Conservation (phyloP, 2,888 invertebrate species). For the Clitarchus hookeri region DNA sequence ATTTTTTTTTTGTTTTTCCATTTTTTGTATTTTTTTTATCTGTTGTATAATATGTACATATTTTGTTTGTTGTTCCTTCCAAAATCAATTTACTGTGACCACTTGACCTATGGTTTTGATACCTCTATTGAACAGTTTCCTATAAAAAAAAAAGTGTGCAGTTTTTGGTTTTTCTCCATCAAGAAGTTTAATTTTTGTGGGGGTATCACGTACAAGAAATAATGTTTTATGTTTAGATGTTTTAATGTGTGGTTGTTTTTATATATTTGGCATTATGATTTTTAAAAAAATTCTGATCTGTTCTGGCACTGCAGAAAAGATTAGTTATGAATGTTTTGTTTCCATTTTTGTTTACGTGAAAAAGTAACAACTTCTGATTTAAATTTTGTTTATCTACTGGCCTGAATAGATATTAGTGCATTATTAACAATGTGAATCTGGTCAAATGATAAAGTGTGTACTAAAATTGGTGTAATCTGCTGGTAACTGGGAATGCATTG, state of each 20-base stretch:
- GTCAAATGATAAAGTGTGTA: background rate
- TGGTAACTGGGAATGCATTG: background rate
- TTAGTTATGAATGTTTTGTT: background rate
- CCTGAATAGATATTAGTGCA: background rate
- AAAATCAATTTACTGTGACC: background rate
- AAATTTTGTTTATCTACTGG: background rate
- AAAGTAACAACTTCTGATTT: background rate
- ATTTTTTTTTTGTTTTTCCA: background rate
- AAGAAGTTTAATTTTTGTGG: background rate
- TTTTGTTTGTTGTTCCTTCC: background rate
- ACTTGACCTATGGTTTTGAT: background rate
- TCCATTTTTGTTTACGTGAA: background rate
- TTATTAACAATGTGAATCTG: background rate
- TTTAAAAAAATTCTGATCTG: background rate
- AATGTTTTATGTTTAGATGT: background rate
- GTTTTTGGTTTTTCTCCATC: background rate
- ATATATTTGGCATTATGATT: background rate
- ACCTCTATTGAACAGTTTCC: background rate
- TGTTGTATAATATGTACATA: constrained; percentile 1
- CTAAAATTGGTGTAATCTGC: constrained; percentile 3
- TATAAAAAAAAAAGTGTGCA: background rate
- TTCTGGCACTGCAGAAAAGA: background rate
- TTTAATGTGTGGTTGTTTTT: background rate
- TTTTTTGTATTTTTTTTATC: background rate
- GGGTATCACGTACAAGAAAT: background rate